A percentile compares a stretch with the other conserved stretches of the same genome.
Conservation (phyloP, 1,140 invertebrate genomes). For the Anthonomus grandis region DNA sequence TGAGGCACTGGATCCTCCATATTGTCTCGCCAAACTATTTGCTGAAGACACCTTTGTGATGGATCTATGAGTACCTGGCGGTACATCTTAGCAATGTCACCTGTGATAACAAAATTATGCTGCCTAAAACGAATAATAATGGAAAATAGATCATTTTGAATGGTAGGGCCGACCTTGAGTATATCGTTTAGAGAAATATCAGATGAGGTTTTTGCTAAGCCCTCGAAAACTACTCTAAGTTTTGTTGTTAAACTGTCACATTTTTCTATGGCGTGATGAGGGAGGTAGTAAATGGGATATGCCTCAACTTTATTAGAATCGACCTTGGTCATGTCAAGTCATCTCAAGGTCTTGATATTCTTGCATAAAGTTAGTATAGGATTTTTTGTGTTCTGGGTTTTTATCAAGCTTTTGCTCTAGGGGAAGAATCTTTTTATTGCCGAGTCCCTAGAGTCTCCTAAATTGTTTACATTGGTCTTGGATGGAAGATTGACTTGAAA, state of each 20-base stretch:
- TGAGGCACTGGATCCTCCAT: conserved; percentile 13
- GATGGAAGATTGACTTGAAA: too few species aligned
- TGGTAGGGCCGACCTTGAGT: conserved; percentile 40
- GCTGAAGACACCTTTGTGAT: conserved; percentile 33
- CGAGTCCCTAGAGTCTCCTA: too few species aligned
- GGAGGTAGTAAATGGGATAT: too few species aligned
- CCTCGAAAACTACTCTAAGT: conserved; percentile 36
- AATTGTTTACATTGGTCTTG: too few species aligned
- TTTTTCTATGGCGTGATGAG: conserved; percentile 38
- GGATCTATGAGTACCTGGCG: conserved; percentile 34
- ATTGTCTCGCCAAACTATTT: conserved; percentile 33
- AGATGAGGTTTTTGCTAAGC: conserved; percentile 30
- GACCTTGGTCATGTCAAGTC: too few species aligned
- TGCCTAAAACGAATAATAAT: conserved; percentile 41
- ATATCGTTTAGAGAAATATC: conserved; percentile 43
- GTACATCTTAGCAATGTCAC: conserved; percentile 46
- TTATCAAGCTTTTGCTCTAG: too few species aligned
- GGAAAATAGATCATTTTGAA: conserved; percentile 46
- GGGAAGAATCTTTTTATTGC: too few species aligned
- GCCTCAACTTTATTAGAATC: too few species aligned
- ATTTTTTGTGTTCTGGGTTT: too few species aligned
- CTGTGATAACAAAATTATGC: conserved; percentile 36
- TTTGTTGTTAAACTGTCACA: conserved; percentile 29
- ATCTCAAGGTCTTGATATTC: too few species aligned
- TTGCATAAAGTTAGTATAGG: too few species aligned